phyloP scores from a whole-genome alignment of 2,113 vertebrate species.

The Cranoglanis bouderius region DNA sequence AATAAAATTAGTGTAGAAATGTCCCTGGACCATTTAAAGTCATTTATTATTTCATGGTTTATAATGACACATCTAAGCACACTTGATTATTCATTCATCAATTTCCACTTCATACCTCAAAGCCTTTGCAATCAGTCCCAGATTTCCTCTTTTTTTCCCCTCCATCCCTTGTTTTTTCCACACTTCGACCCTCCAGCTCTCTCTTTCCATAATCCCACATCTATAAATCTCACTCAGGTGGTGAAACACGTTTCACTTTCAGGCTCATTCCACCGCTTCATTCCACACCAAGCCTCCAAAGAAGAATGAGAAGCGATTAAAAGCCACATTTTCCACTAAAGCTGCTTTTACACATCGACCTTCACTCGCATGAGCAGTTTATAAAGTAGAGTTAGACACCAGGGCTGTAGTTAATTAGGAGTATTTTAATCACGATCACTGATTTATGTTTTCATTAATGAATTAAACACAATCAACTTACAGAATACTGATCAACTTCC shows the following conservation, averaged over 20 bases:
- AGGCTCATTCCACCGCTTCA: background rate
- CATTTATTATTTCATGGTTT: background rate
- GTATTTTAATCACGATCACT: too few relatives aligned
- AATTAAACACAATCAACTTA: background rate
- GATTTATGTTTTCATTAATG: background rate
- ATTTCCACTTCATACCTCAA: background rate
- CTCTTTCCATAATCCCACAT: background rate
- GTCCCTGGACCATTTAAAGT: background rate
- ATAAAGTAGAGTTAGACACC: background rate
- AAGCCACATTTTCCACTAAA: background rate
- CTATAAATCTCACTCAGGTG: conserved; percentile 12
- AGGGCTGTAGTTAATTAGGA: background rate
- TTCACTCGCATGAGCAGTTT: background rate
- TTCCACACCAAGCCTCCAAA: background rate
- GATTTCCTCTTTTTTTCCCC: background rate
- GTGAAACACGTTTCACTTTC: background rate
- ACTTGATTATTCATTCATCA: background rate
- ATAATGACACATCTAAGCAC: background rate
- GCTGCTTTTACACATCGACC: background rate
- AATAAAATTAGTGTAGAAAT: background rate
- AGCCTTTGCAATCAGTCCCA: background rate
- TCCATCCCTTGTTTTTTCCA: background rate
- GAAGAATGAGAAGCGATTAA: background rate
- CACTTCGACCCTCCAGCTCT: background rate
- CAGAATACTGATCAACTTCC: background rate